Conservation (phyloP, 2,797 vertebrate genomes). For the Chaenodraco wilsoni region DNA sequence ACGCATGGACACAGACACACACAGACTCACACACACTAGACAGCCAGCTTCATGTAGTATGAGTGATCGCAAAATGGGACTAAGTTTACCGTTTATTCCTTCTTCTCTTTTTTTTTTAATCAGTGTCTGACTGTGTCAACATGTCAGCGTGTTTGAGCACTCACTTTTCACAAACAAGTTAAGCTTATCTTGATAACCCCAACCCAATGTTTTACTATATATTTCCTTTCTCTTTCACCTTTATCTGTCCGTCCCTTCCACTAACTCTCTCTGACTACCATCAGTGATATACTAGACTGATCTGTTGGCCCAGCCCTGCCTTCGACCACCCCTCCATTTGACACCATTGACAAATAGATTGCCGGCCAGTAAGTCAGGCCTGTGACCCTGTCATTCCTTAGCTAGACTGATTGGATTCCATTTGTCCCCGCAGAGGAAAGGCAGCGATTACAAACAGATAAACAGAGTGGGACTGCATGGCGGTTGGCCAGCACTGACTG, state of each 20-base stretch:
- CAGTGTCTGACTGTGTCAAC: not conserved
- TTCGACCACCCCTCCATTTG: conserved; percentile 69
- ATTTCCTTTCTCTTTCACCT: not conserved
- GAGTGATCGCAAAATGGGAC: not conserved
- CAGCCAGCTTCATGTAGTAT: conserved; percentile 1
- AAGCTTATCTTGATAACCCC: conserved; percentile 22
- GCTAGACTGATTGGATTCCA: conserved; percentile 75
- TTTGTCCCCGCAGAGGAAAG: conserved; percentile 75
- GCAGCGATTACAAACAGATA: conserved; percentile 78
- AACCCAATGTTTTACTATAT: not conserved
- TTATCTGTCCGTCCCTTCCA: conserved; percentile 15
- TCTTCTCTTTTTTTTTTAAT: not conserved
- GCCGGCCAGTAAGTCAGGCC: conserved; percentile 64
- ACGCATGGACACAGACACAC: not conserved
- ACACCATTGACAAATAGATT: conserved; percentile 76
- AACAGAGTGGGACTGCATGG: conserved; percentile 72
- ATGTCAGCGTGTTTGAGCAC: not conserved
- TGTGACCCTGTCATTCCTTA: conserved; percentile 75
- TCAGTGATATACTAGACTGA: conserved; percentile 58
- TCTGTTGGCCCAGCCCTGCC: conserved; percentile 56
- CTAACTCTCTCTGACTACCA: conserved; percentile 9
- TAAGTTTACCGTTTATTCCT: not conserved
- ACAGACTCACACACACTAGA: not conserved
- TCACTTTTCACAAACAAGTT: conserved; percentile 15
- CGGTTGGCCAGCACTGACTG: conserved; percentile 58